phyloP scores from a whole-genome alignment of 1,140 invertebrate species.

The Luehdorfia chinensis region DNA sequence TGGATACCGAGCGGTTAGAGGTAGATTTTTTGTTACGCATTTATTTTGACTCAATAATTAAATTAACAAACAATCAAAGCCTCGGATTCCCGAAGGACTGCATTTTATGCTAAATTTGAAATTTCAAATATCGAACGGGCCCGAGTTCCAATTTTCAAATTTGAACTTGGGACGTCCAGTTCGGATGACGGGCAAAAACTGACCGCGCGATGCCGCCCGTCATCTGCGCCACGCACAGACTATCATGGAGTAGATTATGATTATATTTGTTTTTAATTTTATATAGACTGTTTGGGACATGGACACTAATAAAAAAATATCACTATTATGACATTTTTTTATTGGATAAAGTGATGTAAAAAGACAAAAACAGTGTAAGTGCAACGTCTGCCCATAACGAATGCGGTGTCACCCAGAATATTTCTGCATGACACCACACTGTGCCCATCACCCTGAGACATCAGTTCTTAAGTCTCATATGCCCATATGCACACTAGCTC shows the following conservation, averaged over 20 bases:
- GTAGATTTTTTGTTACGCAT: not conserved
- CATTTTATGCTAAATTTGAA: slow-evolving; percentile 66
- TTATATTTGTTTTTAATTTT: slow-evolving; percentile 1
- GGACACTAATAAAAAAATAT: no score
- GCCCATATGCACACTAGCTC: no score
- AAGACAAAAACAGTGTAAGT: no score
- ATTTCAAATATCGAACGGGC: slow-evolving; percentile 71
- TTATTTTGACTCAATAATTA: slow-evolving; percentile 20
- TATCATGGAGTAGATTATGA: slow-evolving; percentile 26
- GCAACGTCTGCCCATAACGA: no score
- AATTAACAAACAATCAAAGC: slow-evolving; percentile 38
- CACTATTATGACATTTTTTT: not conserved
- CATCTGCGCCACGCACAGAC: slow-evolving; percentile 55
- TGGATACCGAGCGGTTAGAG: not conserved
- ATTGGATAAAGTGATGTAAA: no score
- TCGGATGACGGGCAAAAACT: slow-evolving; percentile 72
- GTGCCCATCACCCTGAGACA: no score
- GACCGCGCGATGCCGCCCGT: slow-evolving; percentile 68
- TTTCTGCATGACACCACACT: no score
- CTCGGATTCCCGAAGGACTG: slow-evolving; percentile 33
- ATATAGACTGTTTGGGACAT: no score
- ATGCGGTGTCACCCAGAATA: no score
- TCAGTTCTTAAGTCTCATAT: no score
- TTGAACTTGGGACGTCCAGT: slow-evolving; percentile 76
- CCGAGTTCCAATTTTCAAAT: slow-evolving; percentile 73